Conservation (phyloP, 2,888 invertebrate genomes). For the Trichopoda pennipes region DNA sequence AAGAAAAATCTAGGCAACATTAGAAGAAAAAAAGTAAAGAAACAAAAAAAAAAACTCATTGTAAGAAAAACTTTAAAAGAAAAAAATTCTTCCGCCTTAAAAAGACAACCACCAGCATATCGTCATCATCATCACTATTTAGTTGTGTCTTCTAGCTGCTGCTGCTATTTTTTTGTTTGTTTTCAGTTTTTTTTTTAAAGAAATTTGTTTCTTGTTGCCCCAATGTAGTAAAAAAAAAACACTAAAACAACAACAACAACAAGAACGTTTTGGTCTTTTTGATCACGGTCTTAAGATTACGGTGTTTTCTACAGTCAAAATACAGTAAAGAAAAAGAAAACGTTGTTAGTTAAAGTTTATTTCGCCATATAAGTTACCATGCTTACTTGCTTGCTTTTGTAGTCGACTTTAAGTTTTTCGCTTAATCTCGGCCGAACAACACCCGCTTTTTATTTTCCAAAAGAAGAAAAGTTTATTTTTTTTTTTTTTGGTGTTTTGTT, state of each 20-base stretch:
- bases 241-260: conserved; percentile 26
- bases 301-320: conserved; percentile 38
- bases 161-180: not conserved
- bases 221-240: conserved; percentile 21
- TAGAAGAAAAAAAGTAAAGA: not conserved
- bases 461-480: not conserved
- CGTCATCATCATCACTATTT: conserved; percentile 50
- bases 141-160: conserved; percentile 29
- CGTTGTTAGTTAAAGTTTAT: conserved; percentile 52
- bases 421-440: conserved; percentile 40
- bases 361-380: conserved; percentile 50
- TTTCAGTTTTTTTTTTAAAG: not conserved
- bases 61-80: conserved; percentile 43
- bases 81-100: conserved; percentile 60
- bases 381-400: conserved; percentile 37
- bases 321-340: conserved; percentile 19
- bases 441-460: conserved; percentile 30
- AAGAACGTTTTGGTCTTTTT: conserved; percentile 62
- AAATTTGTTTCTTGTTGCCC: conserved; percentile 14
- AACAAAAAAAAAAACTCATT: conserved; percentile 12
- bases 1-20: conserved; percentile 44
- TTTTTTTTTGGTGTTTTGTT: conserved; percentile 5
- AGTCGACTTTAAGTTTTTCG: conserved; percentile 45
- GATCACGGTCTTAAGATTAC: conserved; percentile 66
- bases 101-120: conserved; percentile 60